A percentile compares a stretch with the other conserved stretches of the same genome.
Conservation (phyloP, 2,888 invertebrate species). For the Autographa gamma region DNA sequence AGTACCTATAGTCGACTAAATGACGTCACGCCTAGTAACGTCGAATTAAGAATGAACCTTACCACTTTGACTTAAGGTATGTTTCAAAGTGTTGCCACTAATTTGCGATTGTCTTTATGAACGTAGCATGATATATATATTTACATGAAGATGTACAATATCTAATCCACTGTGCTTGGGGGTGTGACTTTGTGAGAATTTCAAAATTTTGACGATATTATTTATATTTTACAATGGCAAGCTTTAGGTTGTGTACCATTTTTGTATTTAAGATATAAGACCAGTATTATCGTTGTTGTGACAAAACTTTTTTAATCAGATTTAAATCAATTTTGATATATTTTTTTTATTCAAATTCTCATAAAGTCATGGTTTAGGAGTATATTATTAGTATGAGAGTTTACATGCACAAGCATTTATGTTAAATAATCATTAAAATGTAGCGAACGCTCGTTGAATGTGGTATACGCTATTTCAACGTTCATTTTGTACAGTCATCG, state of each 20-base stretch:
- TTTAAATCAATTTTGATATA: neutral
- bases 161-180: slow-evolving; percentile 43
- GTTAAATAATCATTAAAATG: slow-evolving; percentile 58
- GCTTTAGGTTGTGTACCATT: slow-evolving; percentile 42
- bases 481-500: slow-evolving; percentile 53
- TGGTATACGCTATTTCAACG: slow-evolving; percentile 55
- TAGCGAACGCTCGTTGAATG: slow-evolving; percentile 59
- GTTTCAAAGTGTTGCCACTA: neutral
- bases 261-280: slow-evolving; percentile 48
- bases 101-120: slow-evolving; percentile 17
- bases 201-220: slow-evolving; percentile 48
- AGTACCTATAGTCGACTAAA: slow-evolving; percentile 1
- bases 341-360: slow-evolving; percentile 43
- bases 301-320: slow-evolving; percentile 23
- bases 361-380: slow-evolving; percentile 57
- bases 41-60: slow-evolving; percentile 13
- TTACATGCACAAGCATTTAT: slow-evolving; percentile 69
- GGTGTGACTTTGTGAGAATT: slow-evolving; percentile 60
- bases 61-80: slow-evolving; percentile 29
- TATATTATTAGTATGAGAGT: slow-evolving; percentile 58
- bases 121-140: slow-evolving; percentile 28
- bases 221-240: slow-evolving; percentile 32
- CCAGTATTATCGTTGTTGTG: slow-evolving; percentile 61
- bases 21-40: neutral
- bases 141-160: slow-evolving; percentile 39